phyloP scores from a whole-genome alignment of 2,797 vertebrate species.

The Pantherophis vulpinus region DNA sequence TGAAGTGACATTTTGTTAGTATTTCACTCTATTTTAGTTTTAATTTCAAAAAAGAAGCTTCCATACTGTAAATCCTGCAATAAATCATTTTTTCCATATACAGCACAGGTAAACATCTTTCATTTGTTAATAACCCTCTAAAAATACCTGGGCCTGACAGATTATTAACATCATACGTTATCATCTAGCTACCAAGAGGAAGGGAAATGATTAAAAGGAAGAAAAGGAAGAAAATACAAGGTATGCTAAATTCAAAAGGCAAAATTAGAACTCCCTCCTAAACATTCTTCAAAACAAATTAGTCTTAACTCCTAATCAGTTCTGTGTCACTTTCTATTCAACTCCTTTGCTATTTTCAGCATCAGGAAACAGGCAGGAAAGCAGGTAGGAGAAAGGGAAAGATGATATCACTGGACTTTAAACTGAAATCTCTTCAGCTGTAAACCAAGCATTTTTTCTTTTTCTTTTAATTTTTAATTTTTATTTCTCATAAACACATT shows the following conservation, averaged over 20 bases:
- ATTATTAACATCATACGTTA: conserved; percentile 53
- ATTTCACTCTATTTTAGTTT: conserved; percentile 30
- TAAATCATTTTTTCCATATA: conserved; percentile 45
- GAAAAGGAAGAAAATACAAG: conserved; percentile 51
- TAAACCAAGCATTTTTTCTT: conserved; percentile 16
- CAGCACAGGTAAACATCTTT: conserved; percentile 32
- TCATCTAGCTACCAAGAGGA: conserved; percentile 43
- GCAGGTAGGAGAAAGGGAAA: background rate
- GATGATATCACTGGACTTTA: conserved; percentile 36
- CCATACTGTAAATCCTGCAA: conserved; percentile 38
- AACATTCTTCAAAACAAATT: conserved; percentile 55
- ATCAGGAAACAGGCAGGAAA: conserved; percentile 30
- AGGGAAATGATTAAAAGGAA: conserved; percentile 30
- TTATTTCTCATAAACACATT: too few relatives aligned
- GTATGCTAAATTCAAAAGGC: conserved; percentile 43
- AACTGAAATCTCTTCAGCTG: conserved; percentile 23
- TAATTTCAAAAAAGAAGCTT: conserved; percentile 47
- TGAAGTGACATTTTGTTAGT: conserved; percentile 26
- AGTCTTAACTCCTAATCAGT: conserved; percentile 62
- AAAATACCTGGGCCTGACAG: conserved; percentile 44
- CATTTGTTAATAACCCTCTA: background rate
- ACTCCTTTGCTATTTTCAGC: conserved; percentile 12
- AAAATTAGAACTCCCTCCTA: conserved; percentile 50
- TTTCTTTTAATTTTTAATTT: too few relatives aligned
- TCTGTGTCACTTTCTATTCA: conserved; percentile 48